Percentiles rank a stretch among this genome's conserved stretches.
These are phyloP conservation scores for Rana temporaria DNA, from an alignment of 2,113 vertebrate genomes.

Conservation along the genomic window DNA sequence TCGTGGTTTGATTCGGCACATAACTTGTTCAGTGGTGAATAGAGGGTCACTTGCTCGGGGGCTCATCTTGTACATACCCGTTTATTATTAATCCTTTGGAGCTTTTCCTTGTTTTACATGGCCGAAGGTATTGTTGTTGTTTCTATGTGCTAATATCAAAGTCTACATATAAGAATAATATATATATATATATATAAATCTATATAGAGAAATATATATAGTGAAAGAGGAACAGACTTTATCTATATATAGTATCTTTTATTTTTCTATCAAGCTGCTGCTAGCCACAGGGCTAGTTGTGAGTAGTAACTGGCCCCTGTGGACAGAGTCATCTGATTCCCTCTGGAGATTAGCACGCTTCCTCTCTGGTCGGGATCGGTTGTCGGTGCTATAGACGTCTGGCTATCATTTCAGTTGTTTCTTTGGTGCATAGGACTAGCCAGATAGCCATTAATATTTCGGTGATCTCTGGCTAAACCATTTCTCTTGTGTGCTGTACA, in stretches of 20 bases:
- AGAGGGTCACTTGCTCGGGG: no score
- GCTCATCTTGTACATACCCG: no score
- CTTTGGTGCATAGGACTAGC: conserved; percentile 11
- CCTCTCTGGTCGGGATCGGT: neutral
- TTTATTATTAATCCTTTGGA: neutral
- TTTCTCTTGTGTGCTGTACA: neutral
- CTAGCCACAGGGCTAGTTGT: conserved; percentile 13
- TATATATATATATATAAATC: conserved; percentile 32
- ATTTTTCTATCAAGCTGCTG: conserved; percentile 48
- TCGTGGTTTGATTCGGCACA: no score
- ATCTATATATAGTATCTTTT: conserved; percentile 47
- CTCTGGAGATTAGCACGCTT: neutral
- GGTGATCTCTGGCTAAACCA: neutral
- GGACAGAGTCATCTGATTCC: neutral
- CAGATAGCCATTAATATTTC: conserved; percentile 12
- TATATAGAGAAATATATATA: conserved; percentile 30
- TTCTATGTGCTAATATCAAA: conserved; percentile 42
- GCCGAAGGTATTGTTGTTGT: conserved; percentile 20
- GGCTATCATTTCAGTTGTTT: conserved; percentile 11
- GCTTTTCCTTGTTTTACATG: conserved; percentile 17
- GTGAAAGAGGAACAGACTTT: conserved; percentile 17
- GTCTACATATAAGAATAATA: conserved; percentile 36
- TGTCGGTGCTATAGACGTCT: conserved; percentile 48
- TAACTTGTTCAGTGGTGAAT: no score
- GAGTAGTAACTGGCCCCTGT: conserved; percentile 2